Evolutionary conservation across 2,797 vertebrate species (phyloP), one percentile per base, ranked within the genome.

Genomic region (Odontamblyopus rebecca): DNA sequence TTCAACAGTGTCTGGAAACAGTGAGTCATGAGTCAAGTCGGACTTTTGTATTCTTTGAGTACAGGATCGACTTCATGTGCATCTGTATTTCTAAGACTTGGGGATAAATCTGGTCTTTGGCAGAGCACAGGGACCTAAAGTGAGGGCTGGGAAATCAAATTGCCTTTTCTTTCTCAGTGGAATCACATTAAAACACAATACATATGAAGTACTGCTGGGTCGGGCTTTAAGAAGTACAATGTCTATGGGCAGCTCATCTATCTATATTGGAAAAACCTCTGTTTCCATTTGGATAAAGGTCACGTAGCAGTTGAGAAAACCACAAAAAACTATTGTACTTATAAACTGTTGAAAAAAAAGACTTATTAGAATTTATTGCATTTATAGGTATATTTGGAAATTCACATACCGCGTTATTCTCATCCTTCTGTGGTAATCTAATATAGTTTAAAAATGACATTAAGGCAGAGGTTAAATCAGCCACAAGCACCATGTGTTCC

Each of bases 1-100:
- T 48, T 23, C 63, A 67, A 32, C 48, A 67, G 32, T 53, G 48
- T 50, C 16, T 67, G 65, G 65, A 67, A 67, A 67, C 48, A 67
- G 9, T 67, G 65, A 66, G 44, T 66, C 65, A 32, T 32, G n/a
- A 66, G 26, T 53, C 65, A 67, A 32, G 12, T 23, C 50, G 18
- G 29, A 67, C 48, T 53, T 30, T 53, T 67, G 48, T 53, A 30
- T 12, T 53, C 48, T 53, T 32, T 53, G 48, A 53, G 48, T 32
- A 32, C 32, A 53, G n/a, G 48, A 32, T 53, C 48, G 32, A 29
- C 48, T 67, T 53, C 53, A 67, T 32, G 48, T 53, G 29, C 50
- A 53, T 67, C 23, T 65, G 38, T 67, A 67, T 67, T 53, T 11
- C 48, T 53, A 53, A 32, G 65, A 51, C 48, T 53, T 30, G 29